phyloP scores from a whole-genome alignment of 2,797 vertebrate genomes.

The Hippopotamyrus pictus region DNA sequence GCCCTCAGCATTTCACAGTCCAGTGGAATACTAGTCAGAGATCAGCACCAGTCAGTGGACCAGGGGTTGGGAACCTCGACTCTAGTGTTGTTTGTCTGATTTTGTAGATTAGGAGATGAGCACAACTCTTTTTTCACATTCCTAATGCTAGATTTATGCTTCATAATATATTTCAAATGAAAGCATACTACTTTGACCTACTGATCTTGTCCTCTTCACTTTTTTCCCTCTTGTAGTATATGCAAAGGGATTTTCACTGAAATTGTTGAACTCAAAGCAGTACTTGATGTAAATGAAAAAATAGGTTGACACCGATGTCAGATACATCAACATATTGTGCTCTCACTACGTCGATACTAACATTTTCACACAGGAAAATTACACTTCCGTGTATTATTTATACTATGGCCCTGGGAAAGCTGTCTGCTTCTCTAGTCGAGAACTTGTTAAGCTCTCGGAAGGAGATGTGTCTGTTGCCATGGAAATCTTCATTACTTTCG shows the following conservation, averaged over 20 bases:
- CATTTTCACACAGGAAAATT: neutral
- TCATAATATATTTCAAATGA: neutral
- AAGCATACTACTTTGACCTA: neutral
- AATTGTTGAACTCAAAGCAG: neutral
- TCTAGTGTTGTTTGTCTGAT: neutral
- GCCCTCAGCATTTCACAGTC: neutral
- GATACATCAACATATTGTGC: neutral
- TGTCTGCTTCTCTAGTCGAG: constrained; percentile 20
- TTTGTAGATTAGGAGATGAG: neutral
- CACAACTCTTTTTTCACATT: neutral
- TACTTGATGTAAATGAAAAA: neutral
- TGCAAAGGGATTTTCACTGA: neutral
- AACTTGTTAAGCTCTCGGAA: constrained; percentile 19
- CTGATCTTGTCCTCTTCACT: neutral
- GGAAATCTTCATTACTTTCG: constrained; percentile 37
- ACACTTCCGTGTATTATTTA: neutral
- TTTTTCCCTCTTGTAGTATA: neutral
- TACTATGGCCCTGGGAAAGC: neutral
- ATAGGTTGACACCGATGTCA: neutral
- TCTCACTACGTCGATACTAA: neutral
- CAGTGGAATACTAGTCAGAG: neutral
- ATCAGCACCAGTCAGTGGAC: neutral
- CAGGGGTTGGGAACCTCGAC: neutral
- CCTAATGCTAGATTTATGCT: neutral
- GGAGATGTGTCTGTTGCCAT: constrained; percentile 46